Evolutionary conservation across 2,888 invertebrate species (phyloP).

Genomic region (Tanypteryx hageni): DNA sequence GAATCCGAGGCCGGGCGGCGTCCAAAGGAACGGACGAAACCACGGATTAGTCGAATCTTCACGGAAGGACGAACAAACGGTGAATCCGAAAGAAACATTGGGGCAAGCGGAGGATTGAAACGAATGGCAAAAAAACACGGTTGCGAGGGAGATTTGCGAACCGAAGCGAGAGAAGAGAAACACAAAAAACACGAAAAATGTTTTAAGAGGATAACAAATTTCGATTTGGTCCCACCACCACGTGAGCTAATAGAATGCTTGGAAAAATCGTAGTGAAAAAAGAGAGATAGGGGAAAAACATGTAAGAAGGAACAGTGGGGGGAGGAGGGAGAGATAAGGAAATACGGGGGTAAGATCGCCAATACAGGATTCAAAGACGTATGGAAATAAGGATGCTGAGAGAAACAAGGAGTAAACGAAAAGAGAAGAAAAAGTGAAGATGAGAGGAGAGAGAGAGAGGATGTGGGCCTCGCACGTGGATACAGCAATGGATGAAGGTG

Average conservation of each 20-base stretch:
- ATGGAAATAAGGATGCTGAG: not conserved
- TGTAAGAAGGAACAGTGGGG: not conserved
- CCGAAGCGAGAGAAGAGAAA: too few species aligned
- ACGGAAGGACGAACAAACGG: not conserved
- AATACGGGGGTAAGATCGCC: not conserved
- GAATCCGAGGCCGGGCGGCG: too few species aligned
- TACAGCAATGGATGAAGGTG: slow-evolving; percentile 26
- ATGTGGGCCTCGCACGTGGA: slow-evolving; percentile 37
- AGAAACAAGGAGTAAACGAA: not conserved
- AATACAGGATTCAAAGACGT: not conserved
- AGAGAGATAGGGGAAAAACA: not conserved
- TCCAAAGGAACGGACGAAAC: not conserved
- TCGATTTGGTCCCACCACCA: too few species aligned
- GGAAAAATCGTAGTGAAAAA: not conserved
- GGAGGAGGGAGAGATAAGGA: not conserved
- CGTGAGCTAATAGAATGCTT: too few species aligned
- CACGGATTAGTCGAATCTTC: not conserved
- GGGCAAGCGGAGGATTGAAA: not conserved
- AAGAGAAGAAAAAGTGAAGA: not conserved
- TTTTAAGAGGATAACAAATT: too few species aligned
- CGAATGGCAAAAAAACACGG: not conserved
- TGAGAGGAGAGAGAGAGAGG: not conserved
- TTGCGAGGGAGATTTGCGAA: not conserved
- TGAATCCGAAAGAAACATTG: not conserved
- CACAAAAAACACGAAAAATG: too few species aligned